A percentile compares a stretch with the other conserved stretches of the same genome.
Evolutionary conservation across 2,113 vertebrate species (phyloP).

Genomic region (Aldabrachelys gigantea): DNA sequence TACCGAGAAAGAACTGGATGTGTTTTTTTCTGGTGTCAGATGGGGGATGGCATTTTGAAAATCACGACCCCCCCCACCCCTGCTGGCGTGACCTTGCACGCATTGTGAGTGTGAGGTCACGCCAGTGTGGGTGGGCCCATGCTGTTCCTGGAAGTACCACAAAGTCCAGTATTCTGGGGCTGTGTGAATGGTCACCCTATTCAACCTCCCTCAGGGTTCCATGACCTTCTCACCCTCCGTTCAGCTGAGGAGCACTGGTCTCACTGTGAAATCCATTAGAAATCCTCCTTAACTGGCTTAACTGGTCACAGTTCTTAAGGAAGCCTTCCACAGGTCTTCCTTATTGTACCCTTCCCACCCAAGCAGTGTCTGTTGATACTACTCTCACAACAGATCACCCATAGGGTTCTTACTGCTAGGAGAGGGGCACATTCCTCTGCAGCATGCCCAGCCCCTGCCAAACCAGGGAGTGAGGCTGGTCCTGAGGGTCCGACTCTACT

Average conservation of each 20-base stretch:
- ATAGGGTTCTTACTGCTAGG: not conserved
- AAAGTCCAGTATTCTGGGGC: not conserved
- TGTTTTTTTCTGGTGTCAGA: not conserved
- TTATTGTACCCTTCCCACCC: not conserved
- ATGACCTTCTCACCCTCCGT: not conserved
- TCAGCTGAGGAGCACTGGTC: not conserved
- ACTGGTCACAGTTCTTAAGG: not conserved
- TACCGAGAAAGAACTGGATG: not conserved
- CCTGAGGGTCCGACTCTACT: constrained; percentile 23
- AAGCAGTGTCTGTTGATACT: not conserved
- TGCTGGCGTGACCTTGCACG: not conserved
- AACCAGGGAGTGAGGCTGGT: not conserved
- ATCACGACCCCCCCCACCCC: not conserved
- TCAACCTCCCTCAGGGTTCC: not conserved
- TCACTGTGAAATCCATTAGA: not conserved
- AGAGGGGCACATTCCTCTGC: not conserved
- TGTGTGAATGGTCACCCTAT: not conserved
- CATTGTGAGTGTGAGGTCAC: not conserved
- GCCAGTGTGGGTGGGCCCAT: not conserved
- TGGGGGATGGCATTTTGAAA: not conserved
- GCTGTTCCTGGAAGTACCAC: not conserved
- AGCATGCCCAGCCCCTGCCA: not conserved
- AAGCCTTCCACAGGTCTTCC: not conserved
- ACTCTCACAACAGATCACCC: not conserved
- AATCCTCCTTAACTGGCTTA: not conserved